phyloP scores from a whole-genome alignment of 2,888 invertebrate genomes.

The Selenia dentaria region DNA sequence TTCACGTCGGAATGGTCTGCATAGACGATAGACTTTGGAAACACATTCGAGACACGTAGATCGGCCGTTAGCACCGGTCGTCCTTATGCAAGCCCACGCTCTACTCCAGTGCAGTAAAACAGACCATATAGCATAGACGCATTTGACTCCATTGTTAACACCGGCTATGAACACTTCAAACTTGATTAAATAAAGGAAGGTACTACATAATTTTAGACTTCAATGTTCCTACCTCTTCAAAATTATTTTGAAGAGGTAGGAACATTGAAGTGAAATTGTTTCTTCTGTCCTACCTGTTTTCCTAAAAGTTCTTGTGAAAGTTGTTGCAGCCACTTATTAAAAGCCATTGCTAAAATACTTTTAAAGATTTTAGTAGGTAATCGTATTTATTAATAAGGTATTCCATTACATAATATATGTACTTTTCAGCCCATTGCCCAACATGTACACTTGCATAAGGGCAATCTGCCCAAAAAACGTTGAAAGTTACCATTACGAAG shows the following conservation, averaged over 20 bases:
- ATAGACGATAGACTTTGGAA: conserved; percentile 42
- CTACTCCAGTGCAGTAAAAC: conserved; percentile 32
- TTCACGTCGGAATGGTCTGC: conserved; percentile 16
- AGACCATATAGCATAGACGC: no score
- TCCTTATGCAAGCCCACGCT: conserved; percentile 67
- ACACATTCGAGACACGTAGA: conserved; percentile 57
- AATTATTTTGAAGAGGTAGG: no score
- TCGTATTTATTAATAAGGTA: neutral
- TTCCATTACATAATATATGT: neutral
- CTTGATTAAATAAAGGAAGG: no score
- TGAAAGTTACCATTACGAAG: conserved; percentile 5
- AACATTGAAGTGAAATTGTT: no score
- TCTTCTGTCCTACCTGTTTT: neutral
- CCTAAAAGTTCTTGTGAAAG: conserved; percentile 3
- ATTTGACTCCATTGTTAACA: no score
- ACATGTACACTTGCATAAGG: conserved; percentile 25
- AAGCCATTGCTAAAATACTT: neutral
- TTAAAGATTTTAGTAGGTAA: no score
- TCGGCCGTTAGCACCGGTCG: conserved; percentile 53
- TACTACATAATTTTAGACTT: no score
- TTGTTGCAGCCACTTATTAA: neutral
- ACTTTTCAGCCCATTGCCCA: conserved; percentile 19
- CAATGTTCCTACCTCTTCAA: no score
- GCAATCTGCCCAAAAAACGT: conserved; percentile 27
- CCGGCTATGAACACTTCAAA: no score